Evolutionary conservation across 2,888 invertebrate species (phyloP).

Genomic region (Mamestra brassicae): DNA sequence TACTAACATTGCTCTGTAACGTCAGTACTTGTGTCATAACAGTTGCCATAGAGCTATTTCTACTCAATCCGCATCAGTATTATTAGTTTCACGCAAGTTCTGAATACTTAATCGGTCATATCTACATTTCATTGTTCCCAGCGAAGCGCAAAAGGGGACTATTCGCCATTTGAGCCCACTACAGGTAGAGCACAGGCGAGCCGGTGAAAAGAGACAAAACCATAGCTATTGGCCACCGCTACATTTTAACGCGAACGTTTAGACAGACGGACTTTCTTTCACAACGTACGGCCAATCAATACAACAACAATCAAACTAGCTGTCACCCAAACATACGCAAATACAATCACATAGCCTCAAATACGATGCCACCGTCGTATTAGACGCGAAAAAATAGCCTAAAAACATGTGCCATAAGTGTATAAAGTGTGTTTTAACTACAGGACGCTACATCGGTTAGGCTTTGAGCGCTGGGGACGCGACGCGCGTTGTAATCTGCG

Average conservation of each 20-base stretch:
- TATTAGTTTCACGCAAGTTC: slow-evolving; percentile 18
- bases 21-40: background rate
- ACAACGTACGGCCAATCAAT: slow-evolving; percentile 81
- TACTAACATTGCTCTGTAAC: background rate
- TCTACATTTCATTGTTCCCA: slow-evolving; percentile 56
- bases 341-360: slow-evolving; percentile 64
- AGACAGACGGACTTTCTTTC: slow-evolving; percentile 79
- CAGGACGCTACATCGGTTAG: slow-evolving; percentile 84
- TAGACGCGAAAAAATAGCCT: slow-evolving; percentile 88
- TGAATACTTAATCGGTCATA: slow-evolving; percentile 48
- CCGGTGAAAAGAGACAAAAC: slow-evolving; percentile 82
- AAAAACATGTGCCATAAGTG: slow-evolving; percentile 88
- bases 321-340: slow-evolving; percentile 52
- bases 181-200: slow-evolving; percentile 70
- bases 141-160: slow-evolving; percentile 40
- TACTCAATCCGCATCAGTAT: slow-evolving; percentile 16
- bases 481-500: slow-evolving; percentile 87
- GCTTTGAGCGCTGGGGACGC: slow-evolving; percentile 87
- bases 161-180: slow-evolving; percentile 43
- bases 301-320: slow-evolving; percentile 76
- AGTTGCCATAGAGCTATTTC: background rate
- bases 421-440: slow-evolving; percentile 80
- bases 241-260: slow-evolving; percentile 82
- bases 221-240: slow-evolving; percentile 73
- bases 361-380: slow-evolving; percentile 81